Evolutionary conservation across 2,888 invertebrate species (phyloP), one percentile per base, ranked within the genome.

Genomic region (Dicycla oo): DNA sequence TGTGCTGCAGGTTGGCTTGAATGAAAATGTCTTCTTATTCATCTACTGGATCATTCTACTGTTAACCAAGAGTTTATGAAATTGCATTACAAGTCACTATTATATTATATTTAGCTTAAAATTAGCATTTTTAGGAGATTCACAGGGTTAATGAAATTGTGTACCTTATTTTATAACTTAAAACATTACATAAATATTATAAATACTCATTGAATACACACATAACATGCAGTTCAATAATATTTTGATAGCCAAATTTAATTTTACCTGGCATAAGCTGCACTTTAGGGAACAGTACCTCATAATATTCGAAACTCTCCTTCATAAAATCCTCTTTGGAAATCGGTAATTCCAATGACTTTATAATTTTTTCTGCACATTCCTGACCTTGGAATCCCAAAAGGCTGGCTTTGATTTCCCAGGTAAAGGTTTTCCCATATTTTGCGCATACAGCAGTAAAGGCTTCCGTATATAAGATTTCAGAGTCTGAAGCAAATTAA

Each of bases 371-470:
- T 86, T 96, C 94, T 0, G 97, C 97, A 80, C 97, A 96, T 79
- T 97, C 97, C 11, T 91, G 92, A 3, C 97, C 97, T 88, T 97
- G 97, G 71, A 97, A 95, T 2, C 98, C 98, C 96, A 98, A 97
- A 51, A 97, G 89, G 78, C 95, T 94, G 8, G 96, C 92, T 93
- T 99, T 99, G 34, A 98, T 90, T 49, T 98, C 98, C 97, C 98
- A 98, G 0, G 98, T 98, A 90, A 97, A 99, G 13, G 92, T 94
- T 91, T 98, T 98, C 0, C 97, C 98, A 94, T 97, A 98, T 73
- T 96, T 96, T 74, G 96, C 96, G 81, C 97, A 96, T 40, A 98
- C 96, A 84, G 93, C 96, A 89, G 97, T 97, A 86, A 97, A 97
- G 6, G 97, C 97, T 90, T 97, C 93, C 13, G 98, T 97, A 89